A percentile compares a stretch with the other conserved stretches of the same genome.
phyloP scores from a whole-genome alignment of 2,113 vertebrate genomes.

The Clarias magur region DNA sequence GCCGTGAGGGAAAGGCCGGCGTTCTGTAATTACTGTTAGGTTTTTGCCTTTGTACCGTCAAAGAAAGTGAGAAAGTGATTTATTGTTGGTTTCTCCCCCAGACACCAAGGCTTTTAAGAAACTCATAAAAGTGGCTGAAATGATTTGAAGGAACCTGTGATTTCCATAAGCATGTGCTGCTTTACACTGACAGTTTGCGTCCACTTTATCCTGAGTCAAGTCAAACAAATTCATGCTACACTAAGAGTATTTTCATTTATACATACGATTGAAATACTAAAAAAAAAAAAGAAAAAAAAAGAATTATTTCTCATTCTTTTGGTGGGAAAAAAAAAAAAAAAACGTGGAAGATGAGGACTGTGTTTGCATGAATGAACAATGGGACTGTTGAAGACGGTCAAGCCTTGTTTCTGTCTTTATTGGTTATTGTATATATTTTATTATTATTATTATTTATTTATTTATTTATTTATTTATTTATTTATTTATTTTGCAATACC shows the following conservation, averaged over 20 bases:
- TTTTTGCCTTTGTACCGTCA: slow-evolving; percentile 56
- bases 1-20: slow-evolving; percentile 52
- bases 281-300: no score
- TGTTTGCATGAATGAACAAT: slow-evolving; percentile 57
- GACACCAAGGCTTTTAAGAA: slow-evolving; percentile 48
- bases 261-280: neutral
- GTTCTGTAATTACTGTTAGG: slow-evolving; percentile 55
- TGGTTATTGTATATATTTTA: slow-evolving; percentile 17
- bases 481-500: no score
- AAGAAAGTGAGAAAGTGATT: slow-evolving; percentile 64
- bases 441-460: slow-evolving; percentile 1
- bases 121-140: slow-evolving; percentile 47
- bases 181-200: slow-evolving; percentile 34
- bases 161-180: slow-evolving; percentile 37
- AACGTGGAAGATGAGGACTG: slow-evolving; percentile 44
- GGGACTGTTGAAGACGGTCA: slow-evolving; percentile 51
- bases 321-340: slow-evolving; percentile 25
- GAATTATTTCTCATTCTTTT: slow-evolving; percentile 46
- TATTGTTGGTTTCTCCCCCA: slow-evolving; percentile 52
- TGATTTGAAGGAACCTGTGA: slow-evolving; percentile 31
- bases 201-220: neutral
- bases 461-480: no score
- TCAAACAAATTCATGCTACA: neutral
- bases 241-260: neutral
- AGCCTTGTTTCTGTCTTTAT: slow-evolving; percentile 38